Base-by-base conservation (phyloP, 2,797 vertebrate genomes). In the Triplophysa bombifrons region DNA sequence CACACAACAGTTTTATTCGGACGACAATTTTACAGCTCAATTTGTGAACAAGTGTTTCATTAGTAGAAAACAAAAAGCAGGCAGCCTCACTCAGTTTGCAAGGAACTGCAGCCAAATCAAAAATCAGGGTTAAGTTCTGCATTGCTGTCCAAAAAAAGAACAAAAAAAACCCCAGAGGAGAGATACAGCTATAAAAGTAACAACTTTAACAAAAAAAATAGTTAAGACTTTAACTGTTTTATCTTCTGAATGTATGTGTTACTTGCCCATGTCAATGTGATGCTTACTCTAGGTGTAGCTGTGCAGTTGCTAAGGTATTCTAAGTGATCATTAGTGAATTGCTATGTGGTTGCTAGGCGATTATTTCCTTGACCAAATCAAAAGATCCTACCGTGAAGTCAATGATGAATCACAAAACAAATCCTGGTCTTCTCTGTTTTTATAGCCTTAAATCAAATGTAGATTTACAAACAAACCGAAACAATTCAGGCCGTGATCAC, bases 41-140 rank as follows among this genome's bases (percentile, higher is more conserved):
- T 77, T 76, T 67, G 74, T 80, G 78, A 87, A 85, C 84, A 85
- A 84, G 87, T 82, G 84, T 86, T 88, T 87, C 81, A 87, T 87
- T 85, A 87, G 68, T 55, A 79, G 79, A 72, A 83, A 85, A 84
- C 63, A 74, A 67, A 84, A 86, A 84, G 82, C 82, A 85, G 85
- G 84, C 82, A 73, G 46, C 69, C 76, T 77, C 74, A n/a, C 76
- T 73, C 60, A 27, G 53, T 74, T 80, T 76, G 75, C 11, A 71
- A 38, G 58, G 64, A 76, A 76, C 30, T 41, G 51, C 73, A 82
- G 87, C 84, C 85, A 88, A 84, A 82, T 72, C 58, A 63, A 77
- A 70, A 80, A 80, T 78, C 82, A 78, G 80, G 84, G 85, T 86
- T 82, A 83, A 85, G 76, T 41, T 80, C 65, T 58, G 79, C 65